These are phyloP conservation scores for Alethe castanea DNA, from an alignment of 2,113 vertebrate genomes.

Conservation along the genomic window DNA sequence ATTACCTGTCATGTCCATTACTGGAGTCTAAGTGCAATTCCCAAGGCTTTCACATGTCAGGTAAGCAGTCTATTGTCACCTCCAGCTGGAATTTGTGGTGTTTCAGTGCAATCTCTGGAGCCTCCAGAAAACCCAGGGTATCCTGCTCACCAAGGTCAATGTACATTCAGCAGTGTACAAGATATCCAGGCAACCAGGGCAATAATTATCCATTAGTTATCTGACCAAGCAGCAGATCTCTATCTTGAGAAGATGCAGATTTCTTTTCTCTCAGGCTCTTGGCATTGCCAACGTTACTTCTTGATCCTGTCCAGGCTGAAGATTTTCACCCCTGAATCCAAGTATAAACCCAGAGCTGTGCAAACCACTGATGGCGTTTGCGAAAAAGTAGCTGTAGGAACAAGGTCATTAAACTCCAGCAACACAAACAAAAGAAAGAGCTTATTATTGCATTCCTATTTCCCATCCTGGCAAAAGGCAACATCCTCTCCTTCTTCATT, in stretches of 20 bases:
- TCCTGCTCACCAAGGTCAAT: background rate
- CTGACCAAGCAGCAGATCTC: background rate
- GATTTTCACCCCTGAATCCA: background rate
- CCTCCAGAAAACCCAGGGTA: background rate
- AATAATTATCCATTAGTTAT: background rate
- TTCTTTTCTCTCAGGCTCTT: background rate
- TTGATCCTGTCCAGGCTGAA: background rate
- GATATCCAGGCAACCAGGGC: background rate
- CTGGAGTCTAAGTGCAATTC: background rate
- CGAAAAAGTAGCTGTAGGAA: background rate
- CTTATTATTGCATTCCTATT: background rate
- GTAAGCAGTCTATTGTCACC: background rate
- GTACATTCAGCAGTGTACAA: background rate
- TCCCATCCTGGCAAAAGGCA: background rate
- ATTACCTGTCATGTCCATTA: accelerated
- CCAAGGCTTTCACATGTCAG: background rate
- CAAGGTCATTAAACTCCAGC: background rate
- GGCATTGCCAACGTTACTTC: background rate
- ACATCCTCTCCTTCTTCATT: background rate
- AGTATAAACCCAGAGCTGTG: background rate
- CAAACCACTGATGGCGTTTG: background rate
- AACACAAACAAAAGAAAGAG: background rate
- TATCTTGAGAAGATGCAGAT: background rate
- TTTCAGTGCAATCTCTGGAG: background rate
- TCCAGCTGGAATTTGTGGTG: background rate